Percentiles rank a stretch among this genome's conserved stretches.
These are phyloP conservation scores for Spicauda simplicius DNA, from an alignment of 2,888 invertebrate species.

Conservation along the genomic window DNA sequence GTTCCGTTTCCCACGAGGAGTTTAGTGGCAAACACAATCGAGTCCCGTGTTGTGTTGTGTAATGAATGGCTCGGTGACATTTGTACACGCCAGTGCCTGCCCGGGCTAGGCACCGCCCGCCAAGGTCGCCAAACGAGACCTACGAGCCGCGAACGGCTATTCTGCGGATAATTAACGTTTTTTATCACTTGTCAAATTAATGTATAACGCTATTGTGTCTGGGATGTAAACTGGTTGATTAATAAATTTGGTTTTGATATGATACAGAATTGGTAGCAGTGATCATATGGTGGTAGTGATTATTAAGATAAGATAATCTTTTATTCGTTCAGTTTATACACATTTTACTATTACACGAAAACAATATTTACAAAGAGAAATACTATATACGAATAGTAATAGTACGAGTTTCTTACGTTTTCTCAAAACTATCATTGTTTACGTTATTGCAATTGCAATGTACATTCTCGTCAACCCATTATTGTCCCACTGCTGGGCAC, in stretches of 20 bases:
- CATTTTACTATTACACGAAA: too few relatives aligned
- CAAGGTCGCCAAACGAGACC: slow-evolving; percentile 53
- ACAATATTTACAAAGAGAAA: too few relatives aligned
- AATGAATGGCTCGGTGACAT: slow-evolving; percentile 39
- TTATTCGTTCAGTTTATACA: too few relatives aligned
- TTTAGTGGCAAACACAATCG: slow-evolving; percentile 7
- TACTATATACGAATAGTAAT: too few relatives aligned
- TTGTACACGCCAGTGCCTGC: slow-evolving; percentile 57
- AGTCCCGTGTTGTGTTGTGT: slow-evolving; percentile 15
- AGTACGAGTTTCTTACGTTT: too few relatives aligned
- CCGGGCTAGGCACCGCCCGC: slow-evolving; percentile 63
- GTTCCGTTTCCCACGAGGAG: background rate
- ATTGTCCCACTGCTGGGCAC: too few relatives aligned
- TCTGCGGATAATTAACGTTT: background rate
- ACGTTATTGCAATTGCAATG: too few relatives aligned
- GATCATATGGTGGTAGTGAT: too few relatives aligned
- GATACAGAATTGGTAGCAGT: too few relatives aligned
- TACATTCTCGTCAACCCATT: too few relatives aligned
- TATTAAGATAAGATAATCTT: too few relatives aligned
- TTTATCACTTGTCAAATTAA: background rate
- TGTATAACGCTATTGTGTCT: background rate
- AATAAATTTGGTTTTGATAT: background rate
- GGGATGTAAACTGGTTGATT: background rate
- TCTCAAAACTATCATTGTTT: too few relatives aligned
- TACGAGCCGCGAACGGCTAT: background rate